Base-by-base conservation (phyloP, 2,888 invertebrate genomes). In the Lomographa bimaculata region DNA sequence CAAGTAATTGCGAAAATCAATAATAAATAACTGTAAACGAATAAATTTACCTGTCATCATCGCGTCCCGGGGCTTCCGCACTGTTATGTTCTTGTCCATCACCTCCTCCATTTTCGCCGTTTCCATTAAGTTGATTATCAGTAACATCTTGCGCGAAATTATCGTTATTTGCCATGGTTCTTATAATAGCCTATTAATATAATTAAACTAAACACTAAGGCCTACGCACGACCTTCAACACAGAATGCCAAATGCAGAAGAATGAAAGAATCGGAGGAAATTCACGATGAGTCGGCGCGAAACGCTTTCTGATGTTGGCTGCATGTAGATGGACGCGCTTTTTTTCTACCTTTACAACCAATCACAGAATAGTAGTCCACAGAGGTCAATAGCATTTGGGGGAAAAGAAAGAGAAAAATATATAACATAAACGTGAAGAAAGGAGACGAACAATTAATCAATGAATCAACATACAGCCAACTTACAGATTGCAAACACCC, bases 61-160 rank as follows among this genome's bases (percentile, higher is more conserved):
- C 95, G 74, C 94, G 93, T 71, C 93, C 93, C 45, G 94, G 92
- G 59, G 93, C 93, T 86, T 94, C 94, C 57, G 93, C 93, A 81
- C 92, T 92, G 61, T 93, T 93, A 82, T 93, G 92, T 74, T 94
- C 94, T 65, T 91, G 91, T 71, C 91, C 92, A 74, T 93, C 94
- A 61, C 93, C 93, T 57, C 91, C 91, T 70, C 92, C 92, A 73
- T 92, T 92, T 76, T 92, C 92, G 53, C 76, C 74, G 71, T 87
- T 89, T 64, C 90, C 90, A 79, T 91, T 91, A 72, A 89, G 90
- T 81, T 93, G 92, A 80, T 93, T 92, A 64, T 94, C 93, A 69
- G 91, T 91, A 66, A 94, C 92, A 75, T 94, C 94, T 91, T 94
- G 92, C 62, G 94, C 93, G 85, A 94, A 94, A 82, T 94, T 94